Evolutionary conservation across 1,140 invertebrate genomes (phyloP).

Genomic region (Stegodyphus dumicola): DNA sequence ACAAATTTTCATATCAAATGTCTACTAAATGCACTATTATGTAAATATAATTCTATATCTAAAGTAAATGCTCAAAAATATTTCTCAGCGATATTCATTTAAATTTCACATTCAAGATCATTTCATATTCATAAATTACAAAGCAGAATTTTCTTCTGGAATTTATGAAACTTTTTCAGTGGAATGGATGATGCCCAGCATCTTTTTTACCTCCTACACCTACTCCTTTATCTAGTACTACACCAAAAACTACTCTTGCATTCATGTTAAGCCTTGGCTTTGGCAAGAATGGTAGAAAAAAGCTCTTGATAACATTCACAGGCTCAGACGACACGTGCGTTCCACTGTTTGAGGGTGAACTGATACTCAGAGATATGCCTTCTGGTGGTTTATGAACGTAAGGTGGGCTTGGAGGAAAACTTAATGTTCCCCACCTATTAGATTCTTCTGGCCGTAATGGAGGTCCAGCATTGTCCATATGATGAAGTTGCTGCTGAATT

Average conservation of each 20-base stretch:
- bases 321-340: constrained; percentile 39
- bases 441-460: constrained; percentile 35
- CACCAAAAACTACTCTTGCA: constrained; percentile 65
- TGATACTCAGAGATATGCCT: constrained; percentile 51
- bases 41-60: no score
- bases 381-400: constrained; percentile 34
- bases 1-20: no score
- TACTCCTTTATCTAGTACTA: constrained; percentile 64
- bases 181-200: constrained; percentile 28
- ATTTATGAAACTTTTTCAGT: neutral
- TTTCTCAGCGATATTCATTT: neutral
- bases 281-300: constrained; percentile 64
- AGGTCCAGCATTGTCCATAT: neutral
- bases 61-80: neutral
- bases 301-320: constrained; percentile 62
- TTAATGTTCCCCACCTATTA: constrained; percentile 37
- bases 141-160: no score
- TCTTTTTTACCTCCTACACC: constrained; percentile 60
- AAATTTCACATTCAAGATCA: neutral
- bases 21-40: no score
- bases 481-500: constrained; percentile 44
- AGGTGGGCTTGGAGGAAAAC: neutral
- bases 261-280: constrained; percentile 64
- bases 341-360: constrained; percentile 21
- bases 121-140: no score